phyloP scores from a whole-genome alignment of 2,888 invertebrate species.

The Pilophorus perplexus region DNA sequence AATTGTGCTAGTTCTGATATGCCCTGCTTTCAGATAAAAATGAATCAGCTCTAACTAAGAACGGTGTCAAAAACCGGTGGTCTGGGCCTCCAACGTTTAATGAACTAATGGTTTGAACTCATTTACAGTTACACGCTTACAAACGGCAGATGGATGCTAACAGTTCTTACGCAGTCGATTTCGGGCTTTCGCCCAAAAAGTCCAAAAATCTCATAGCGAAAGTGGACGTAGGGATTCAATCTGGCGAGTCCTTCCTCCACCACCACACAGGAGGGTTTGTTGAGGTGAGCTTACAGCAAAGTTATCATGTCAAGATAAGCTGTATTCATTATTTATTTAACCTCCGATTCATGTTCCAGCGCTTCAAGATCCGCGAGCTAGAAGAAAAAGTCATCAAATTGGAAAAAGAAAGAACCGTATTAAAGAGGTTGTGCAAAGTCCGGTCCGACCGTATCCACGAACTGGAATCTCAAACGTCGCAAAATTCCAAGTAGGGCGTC shows the following conservation, averaged over 20 bases:
- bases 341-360: constrained; percentile 25
- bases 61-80: no score
- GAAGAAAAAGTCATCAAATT: constrained; percentile 13
- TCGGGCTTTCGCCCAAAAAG: constrained; percentile 34
- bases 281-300: constrained; percentile 9
- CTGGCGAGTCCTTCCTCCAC: background rate
- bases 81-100: no score
- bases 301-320: background rate
- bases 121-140: constrained; percentile 18
- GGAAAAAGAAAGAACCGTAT: constrained; percentile 26
- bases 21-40: no score
- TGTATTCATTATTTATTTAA: no score
- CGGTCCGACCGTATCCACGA: constrained; percentile 25
- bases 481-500: no score
- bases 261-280: constrained; percentile 26
- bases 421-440: constrained; percentile 34
- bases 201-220: background rate
- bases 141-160: constrained; percentile 15
- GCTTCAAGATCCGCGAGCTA: constrained; percentile 29
- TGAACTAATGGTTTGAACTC: no score
- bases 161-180: constrained; percentile 4
- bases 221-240: constrained; percentile 12
- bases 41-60: no score
- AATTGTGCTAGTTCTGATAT: no score
- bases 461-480: no score